phyloP scores from a whole-genome alignment of 2,888 invertebrate species.

The Saturnia pavonia region DNA sequence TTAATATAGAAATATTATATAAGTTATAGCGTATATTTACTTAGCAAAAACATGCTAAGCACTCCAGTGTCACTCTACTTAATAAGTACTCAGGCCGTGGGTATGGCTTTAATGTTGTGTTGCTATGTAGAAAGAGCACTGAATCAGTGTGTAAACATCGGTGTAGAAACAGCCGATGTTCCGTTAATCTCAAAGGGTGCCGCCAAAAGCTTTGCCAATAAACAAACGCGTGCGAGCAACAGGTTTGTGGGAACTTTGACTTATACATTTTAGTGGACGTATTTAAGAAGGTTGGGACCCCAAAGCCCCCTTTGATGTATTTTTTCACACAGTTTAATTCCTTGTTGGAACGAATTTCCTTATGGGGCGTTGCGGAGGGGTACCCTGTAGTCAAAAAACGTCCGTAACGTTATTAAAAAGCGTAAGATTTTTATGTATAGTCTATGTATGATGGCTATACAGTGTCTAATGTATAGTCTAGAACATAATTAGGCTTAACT shows the following conservation, averaged over 20 bases:
- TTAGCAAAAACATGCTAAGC: slow-evolving; percentile 7
- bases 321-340: background rate
- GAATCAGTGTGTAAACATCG: slow-evolving; percentile 21
- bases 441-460: too few species aligned
- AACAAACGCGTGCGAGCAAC: slow-evolving; percentile 34
- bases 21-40: background rate
- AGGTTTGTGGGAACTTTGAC: slow-evolving; percentile 21
- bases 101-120: slow-evolving; percentile 1
- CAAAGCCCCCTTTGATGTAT: background rate
- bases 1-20: background rate
- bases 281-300: background rate
- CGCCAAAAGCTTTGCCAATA: slow-evolving; percentile 45
- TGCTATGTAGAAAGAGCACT: slow-evolving; percentile 16
- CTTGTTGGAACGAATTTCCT: too few species aligned
- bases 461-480: too few species aligned
- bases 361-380: too few species aligned
- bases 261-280: slow-evolving; percentile 9
- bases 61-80: slow-evolving; percentile 5
- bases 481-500: too few species aligned
- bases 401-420: too few species aligned
- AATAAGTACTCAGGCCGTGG: background rate
- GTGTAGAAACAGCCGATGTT: slow-evolving; percentile 8
- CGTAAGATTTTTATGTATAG: too few species aligned
- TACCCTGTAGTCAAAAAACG: too few species aligned
- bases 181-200: slow-evolving; percentile 37